Evolutionary conservation across 2,888 invertebrate species (phyloP).

Genomic region (Phlogophora meticulosa): DNA sequence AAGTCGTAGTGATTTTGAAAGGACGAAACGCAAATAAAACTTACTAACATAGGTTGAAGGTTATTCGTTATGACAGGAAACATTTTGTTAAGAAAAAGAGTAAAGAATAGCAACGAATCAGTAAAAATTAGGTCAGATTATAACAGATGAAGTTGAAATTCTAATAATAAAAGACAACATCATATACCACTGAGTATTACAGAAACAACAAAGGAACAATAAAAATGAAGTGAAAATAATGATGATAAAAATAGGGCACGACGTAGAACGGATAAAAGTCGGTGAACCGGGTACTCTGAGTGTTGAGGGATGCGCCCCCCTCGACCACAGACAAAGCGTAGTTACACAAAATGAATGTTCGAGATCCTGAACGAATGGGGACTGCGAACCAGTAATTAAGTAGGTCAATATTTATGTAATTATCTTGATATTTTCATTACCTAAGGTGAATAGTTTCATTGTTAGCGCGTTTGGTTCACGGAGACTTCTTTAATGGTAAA

Average conservation of each 20-base stretch:
- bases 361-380: constrained; percentile 60
- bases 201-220: constrained; percentile 57
- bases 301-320: constrained; percentile 45
- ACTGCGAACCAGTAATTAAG: constrained; percentile 59
- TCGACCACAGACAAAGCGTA: constrained; percentile 57
- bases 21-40: constrained; percentile 35
- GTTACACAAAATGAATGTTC: constrained; percentile 71
- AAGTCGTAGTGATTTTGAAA: constrained; percentile 31
- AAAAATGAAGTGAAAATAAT: constrained; percentile 49
- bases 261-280: constrained; percentile 35
- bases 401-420: constrained; percentile 64
- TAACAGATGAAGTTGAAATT: constrained; percentile 56
- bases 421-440: constrained; percentile 49
- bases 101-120: constrained; percentile 47
- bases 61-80: constrained; percentile 42
- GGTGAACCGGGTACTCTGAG: constrained; percentile 35
- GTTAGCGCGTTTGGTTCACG: constrained; percentile 34
- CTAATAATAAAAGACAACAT: constrained; percentile 60
- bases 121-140: constrained; percentile 61
- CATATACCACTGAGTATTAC: constrained; percentile 49
- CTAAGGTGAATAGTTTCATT: constrained; percentile 54
- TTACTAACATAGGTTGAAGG: constrained; percentile 6
- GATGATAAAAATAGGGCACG: constrained; percentile 40
- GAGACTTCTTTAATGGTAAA: constrained; percentile 32
- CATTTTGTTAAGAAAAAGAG: constrained; percentile 48